A percentile compares a stretch with the other conserved stretches of the same genome.
These are phyloP conservation scores for Cephus runcator DNA, from an alignment of 2,888 invertebrate species.

Conservation along the genomic window DNA sequence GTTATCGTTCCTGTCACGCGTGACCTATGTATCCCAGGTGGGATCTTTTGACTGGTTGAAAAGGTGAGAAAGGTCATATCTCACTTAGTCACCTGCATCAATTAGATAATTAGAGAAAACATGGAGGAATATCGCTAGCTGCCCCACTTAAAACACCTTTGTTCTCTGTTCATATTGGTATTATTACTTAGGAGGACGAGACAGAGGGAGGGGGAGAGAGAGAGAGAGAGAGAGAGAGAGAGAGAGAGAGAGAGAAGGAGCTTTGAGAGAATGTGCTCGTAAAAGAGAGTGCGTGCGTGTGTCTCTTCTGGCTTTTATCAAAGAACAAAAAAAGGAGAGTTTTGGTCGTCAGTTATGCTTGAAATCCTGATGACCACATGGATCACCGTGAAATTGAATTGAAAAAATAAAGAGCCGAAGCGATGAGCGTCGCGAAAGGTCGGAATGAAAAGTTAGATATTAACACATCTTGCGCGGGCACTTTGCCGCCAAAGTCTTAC, in stretches of 20 bases:
- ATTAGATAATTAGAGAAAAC: background rate
- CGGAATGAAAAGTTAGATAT: background rate
- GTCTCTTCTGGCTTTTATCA: background rate
- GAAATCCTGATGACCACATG: background rate
- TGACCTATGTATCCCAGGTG: background rate
- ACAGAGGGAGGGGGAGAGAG: accelerated
- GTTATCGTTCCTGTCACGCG: background rate
- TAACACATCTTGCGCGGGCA: background rate
- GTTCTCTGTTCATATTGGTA: background rate
- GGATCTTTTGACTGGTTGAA: background rate
- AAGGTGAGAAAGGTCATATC: too few relatives aligned
- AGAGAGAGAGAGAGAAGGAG: too few relatives aligned
- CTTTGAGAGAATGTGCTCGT: too few relatives aligned
- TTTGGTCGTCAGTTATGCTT: background rate
- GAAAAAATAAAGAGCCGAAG: background rate
- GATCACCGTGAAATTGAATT: background rate
- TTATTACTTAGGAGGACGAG: background rate
- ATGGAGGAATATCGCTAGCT: background rate
- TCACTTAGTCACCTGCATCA: background rate
- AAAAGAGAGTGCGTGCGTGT: background rate
- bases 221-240: too few relatives aligned
- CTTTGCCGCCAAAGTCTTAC: too few relatives aligned
- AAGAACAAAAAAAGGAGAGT: background rate
- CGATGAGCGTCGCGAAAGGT: background rate
- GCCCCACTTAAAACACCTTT: too few relatives aligned